These are phyloP conservation scores for Cheilosia soror DNA, from an alignment of 2,888 invertebrate genomes.

Conservation along the genomic window DNA sequence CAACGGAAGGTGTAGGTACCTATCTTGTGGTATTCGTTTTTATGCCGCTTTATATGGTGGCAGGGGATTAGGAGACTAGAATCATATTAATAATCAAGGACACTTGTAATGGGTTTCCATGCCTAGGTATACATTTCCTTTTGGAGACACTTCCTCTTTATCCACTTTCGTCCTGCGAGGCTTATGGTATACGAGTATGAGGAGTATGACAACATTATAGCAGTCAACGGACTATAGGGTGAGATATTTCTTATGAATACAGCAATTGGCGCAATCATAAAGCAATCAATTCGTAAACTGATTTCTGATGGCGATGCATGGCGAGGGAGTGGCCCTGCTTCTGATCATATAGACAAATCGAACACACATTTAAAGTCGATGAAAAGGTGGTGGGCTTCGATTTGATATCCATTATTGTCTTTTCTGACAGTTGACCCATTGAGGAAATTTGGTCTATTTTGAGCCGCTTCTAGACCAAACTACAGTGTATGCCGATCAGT, in stretches of 20 bases:
- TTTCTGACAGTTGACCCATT: too few species aligned
- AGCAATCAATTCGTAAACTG: not conserved
- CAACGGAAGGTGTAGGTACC: constrained; percentile 47
- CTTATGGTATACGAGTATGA: constrained; percentile 2
- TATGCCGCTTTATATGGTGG: constrained; percentile 27
- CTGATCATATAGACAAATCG: too few species aligned
- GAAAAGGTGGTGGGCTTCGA: too few species aligned
- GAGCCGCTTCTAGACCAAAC: too few species aligned
- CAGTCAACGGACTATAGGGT: constrained; percentile 23
- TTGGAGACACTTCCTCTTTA: constrained; percentile 10
- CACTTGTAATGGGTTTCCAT: constrained; percentile 65
- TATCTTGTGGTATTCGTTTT: constrained; percentile 54
- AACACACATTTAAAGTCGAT: too few species aligned
- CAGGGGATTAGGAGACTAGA: constrained; percentile 50
- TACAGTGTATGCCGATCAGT: too few species aligned
- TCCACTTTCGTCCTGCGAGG: constrained; percentile 12
- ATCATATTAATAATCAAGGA: constrained; percentile 66
- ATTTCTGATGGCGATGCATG: not conserved
- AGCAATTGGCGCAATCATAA: not conserved
- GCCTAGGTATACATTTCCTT: constrained; percentile 60
- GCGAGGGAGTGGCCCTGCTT: too few species aligned
- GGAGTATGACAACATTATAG: constrained; percentile 17
- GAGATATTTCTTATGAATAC: not conserved
- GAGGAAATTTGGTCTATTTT: too few species aligned
- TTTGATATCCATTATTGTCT: too few species aligned